Conservation (phyloP, 2,113 vertebrate genomes). For the Trematomus loennbergii region DNA sequence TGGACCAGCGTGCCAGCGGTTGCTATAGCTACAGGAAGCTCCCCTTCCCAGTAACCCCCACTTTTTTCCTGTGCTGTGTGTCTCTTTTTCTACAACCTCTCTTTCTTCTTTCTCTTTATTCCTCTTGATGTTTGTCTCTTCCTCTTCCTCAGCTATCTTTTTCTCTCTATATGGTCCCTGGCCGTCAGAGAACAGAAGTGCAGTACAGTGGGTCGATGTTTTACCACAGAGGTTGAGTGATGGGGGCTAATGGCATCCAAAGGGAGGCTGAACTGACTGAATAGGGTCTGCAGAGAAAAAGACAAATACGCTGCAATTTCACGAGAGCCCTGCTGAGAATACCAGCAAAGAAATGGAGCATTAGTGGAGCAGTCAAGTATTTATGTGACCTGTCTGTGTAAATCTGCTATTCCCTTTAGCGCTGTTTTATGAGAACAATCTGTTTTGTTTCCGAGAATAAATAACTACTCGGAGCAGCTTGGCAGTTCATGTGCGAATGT, state of each 20-base stretch:
- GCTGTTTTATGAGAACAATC: slow-evolving; percentile 39
- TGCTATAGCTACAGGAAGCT: slow-evolving; percentile 87
- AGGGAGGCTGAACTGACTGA: slow-evolving; percentile 42
- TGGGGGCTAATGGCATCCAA: slow-evolving; percentile 58
- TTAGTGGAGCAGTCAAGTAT: slow-evolving; percentile 52
- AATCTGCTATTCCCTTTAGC: slow-evolving; percentile 29
- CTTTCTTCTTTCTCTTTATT: slow-evolving; percentile 46
- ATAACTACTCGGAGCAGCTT: slow-evolving; percentile 32
- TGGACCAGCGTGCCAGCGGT: slow-evolving; percentile 82
- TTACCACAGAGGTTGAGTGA: slow-evolving; percentile 56
- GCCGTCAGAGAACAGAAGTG: slow-evolving; percentile 12
- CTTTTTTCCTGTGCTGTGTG: slow-evolving; percentile 39
- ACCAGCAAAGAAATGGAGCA: slow-evolving; percentile 2
- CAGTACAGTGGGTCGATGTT: slow-evolving; percentile 40
- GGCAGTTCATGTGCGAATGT: slow-evolving; percentile 38
- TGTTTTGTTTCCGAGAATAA: slow-evolving; percentile 55
- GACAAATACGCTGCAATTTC: slow-evolving; percentile 48
- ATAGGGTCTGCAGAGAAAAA: slow-evolving; percentile 54
- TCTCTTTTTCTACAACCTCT: slow-evolving; percentile 56
- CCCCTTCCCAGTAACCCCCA: slow-evolving; percentile 71
- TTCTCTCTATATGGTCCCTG: background rate
- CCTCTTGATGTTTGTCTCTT: slow-evolving; percentile 17
- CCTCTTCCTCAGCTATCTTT: background rate
- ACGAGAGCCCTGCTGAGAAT: slow-evolving; percentile 41
- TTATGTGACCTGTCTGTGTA: slow-evolving; percentile 50